Percentiles rank a stretch among this genome's conserved stretches.
Evolutionary conservation across 2,888 invertebrate species (phyloP).

Genomic region (Aspidiotus rigidus): DNA sequence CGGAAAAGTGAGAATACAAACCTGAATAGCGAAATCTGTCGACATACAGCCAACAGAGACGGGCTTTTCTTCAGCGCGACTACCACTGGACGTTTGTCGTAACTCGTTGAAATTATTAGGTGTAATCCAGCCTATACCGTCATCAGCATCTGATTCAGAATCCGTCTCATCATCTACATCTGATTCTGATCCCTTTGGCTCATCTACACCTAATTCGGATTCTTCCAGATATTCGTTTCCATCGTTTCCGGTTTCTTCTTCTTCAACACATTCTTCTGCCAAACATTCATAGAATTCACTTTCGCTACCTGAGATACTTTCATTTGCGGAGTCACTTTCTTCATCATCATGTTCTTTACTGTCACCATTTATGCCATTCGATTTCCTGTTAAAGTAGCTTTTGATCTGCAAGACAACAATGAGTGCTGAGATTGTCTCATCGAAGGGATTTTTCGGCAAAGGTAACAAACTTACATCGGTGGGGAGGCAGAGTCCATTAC

Average conservation of each 20-base stretch:
- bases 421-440: neutral
- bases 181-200: neutral
- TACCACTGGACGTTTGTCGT: slow-evolving; percentile 61
- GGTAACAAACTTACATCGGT: slow-evolving; percentile 3
- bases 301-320: neutral
- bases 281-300: slow-evolving; percentile 6
- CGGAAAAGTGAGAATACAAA: slow-evolving; percentile 38
- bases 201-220: neutral
- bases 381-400: neutral
- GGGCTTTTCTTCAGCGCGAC: slow-evolving; percentile 53
- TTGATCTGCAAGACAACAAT: slow-evolving; percentile 11
- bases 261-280: neutral
- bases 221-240: slow-evolving; percentile 12
- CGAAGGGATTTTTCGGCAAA: neutral
- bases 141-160: slow-evolving; percentile 43
- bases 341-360: slow-evolving; percentile 7
- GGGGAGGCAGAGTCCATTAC: slow-evolving; percentile 18
- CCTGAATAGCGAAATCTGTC: slow-evolving; percentile 94
- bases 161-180: slow-evolving; percentile 39
- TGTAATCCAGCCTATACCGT: slow-evolving; percentile 69
- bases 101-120: slow-evolving; percentile 68
- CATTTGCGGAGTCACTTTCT: neutral
- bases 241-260: neutral
- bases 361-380: neutral
- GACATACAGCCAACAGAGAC: slow-evolving; percentile 86